Percentiles rank a stretch among this genome's conserved stretches.
phyloP scores from a whole-genome alignment of 2,888 invertebrate species.

The Tiliacea citrago region DNA sequence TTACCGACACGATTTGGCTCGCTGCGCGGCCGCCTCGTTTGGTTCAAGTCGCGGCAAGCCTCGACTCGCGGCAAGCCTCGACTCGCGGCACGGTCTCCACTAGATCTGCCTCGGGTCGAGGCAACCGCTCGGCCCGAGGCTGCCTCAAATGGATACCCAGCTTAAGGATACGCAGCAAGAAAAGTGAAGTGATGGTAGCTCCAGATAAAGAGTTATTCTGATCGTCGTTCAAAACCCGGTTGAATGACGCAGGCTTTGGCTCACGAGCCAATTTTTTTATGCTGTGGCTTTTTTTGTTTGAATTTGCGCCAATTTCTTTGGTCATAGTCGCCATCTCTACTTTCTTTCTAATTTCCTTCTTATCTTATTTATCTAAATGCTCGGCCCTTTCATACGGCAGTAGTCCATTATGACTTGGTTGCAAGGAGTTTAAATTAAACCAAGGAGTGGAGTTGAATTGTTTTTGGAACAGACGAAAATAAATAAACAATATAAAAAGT shows the following conservation, averaged over 20 bases:
- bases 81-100: too few species aligned
- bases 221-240: constrained; percentile 97
- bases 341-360: constrained; percentile 1
- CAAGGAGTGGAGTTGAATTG: too few species aligned
- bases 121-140: too few species aligned
- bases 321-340: background rate
- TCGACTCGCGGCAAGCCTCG: too few species aligned
- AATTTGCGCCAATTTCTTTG: constrained; percentile 6
- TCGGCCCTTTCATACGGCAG: background rate
- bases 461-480: too few species aligned
- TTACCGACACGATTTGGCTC: too few species aligned
- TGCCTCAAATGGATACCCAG: too few species aligned
- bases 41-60: too few species aligned
- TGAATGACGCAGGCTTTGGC: constrained; percentile 80
- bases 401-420: background rate
- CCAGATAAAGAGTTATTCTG: constrained; percentile 98
- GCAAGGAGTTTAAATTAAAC: constrained; percentile 3
- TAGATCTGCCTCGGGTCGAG: too few species aligned
- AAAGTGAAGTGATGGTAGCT: constrained; percentile 99
- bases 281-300: constrained; percentile 10
- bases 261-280: constrained; percentile 58
- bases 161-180: constrained; percentile 98
- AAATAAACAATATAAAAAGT: too few species aligned
- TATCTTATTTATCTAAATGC: background rate
- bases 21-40: too few species aligned